Base-by-base conservation (phyloP, 2,888 invertebrate genomes). In the Pomacea canaliculata region DNA sequence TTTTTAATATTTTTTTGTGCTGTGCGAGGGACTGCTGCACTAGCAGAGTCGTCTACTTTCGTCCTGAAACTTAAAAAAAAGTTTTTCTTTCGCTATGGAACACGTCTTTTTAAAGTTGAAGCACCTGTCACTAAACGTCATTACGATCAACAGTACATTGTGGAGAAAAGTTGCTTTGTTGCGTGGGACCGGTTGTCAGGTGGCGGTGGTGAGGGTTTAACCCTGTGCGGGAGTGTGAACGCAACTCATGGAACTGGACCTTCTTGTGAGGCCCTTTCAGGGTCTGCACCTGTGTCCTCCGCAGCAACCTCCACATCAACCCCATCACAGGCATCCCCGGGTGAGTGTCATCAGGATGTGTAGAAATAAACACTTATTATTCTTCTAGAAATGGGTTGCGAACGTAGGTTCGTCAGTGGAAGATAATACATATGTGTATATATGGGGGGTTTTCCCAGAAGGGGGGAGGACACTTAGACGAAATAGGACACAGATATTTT, bases 241-340 rank as follows among this genome's bases (percentile, higher is more conserved):
- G 59, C 60, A 73, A 37, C 18, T 23, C 59, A 73, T 73, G 73
- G 73, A 73, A 60, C 66, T 73, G 27, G 73, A 73, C 23, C 73
- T 73, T 10, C 59, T 73, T 37, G 73, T 73, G 27, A 67, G 73
- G 73, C 73, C 73, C 68, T 73, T 73, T 59, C 73, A 73, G 27
- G 73, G 73, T 13, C 68, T 73, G 73, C 67, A 73, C 59, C 73
- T 73, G 68, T 73, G 73, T 56, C 73, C 73, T 3, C 60, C 51
- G 60, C 73, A 73, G 23, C 72, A 62, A 27, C 72, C 51, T 8
- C 72, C 65, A 23, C 72, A 49, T 18, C 71, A 60, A 48, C 73
- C 73, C 73, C 68, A 73, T 73, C 73, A 73, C 73, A 73, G 73
- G 73, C 73, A 73, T 73, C 73, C 73, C 73, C 68, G 73, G 73